Evolutionary conservation across 2,797 vertebrate genomes (phyloP), one percentile per base, ranked within the genome.

Genomic region (Microcaecilia unicolor): DNA sequence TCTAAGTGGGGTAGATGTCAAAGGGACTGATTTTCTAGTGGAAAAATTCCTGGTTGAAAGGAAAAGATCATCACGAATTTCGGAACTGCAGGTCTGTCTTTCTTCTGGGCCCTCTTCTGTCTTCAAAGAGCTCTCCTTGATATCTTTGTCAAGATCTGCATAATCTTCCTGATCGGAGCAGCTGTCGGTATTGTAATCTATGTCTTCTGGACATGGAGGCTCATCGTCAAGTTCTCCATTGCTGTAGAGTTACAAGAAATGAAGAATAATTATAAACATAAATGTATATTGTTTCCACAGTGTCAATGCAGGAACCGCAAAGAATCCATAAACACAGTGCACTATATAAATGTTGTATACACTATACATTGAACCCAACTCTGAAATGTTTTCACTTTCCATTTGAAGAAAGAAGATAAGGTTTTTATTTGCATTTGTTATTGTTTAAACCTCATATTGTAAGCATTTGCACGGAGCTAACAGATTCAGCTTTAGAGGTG

Each of bases 181-280:
- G 41, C 52, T 62, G 45, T 78, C 75, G 9, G 55, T 44, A 8
- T 61, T 64, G 31, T 88, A 94, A 60, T 93, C 88, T 0, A 93
- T 84, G 46, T 90, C 82, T 52, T 97, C 93, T 6, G 44, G 45
- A 29, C 87, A 90, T 0, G 78, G 74, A 15, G 92, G 91, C 48
- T 97, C 93, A 1, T 97, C 92, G 1, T 94, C 91, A 6, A 55
- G 41, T 37, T 92, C 87, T 13, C 71, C 61, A 13, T 59, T 61
- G 62, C 68, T 78, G 59, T 19, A 41, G n/a, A n/a, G 41, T 15
- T 26, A 36, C 17, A 41, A 41, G 9, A 23, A 15, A 16, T 17
- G 22, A 35, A 12, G 18, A 31, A 41, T 35, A 18, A 31, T 28
- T 21, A n/a, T n/a, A n/a, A n/a, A n/a, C n/a, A n/a, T n/a, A n/a